phyloP scores from a whole-genome alignment of 1,140 invertebrate genomes.

The Dufourea novaeangliae region DNA sequence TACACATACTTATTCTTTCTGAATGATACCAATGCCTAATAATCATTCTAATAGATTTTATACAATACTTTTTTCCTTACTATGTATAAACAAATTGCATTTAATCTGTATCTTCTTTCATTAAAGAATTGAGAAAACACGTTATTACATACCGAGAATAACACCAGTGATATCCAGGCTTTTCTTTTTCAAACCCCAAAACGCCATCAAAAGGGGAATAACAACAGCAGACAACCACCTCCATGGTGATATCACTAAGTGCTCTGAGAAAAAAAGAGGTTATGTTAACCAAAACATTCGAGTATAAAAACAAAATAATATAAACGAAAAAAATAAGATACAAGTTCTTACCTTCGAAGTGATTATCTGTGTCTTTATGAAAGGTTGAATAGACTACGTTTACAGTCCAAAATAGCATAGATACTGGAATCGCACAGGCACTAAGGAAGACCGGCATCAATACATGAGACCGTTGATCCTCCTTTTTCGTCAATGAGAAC shows the following conservation, averaged over 20 bases:
- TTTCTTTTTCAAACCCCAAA: slow-evolving; percentile 86
- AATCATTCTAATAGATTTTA: neutral
- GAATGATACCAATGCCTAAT: neutral
- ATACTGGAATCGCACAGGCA: slow-evolving; percentile 86
- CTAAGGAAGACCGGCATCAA: slow-evolving; percentile 85
- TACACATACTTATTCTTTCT: neutral
- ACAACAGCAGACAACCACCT: slow-evolving; percentile 88
- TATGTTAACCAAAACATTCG: slow-evolving; percentile 9
- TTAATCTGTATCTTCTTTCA: neutral
- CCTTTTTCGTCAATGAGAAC: slow-evolving; percentile 16
- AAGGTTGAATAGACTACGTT: slow-evolving; percentile 86
- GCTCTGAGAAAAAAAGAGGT: slow-evolving; percentile 79
- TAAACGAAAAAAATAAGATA: neutral
- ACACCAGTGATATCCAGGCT: slow-evolving; percentile 88
- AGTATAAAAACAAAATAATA: neutral
- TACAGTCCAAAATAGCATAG: slow-evolving; percentile 87
- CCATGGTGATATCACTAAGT: slow-evolving; percentile 86
- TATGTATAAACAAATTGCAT: neutral
- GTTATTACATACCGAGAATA: slow-evolving; percentile 84
- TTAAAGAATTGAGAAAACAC: slow-evolving; percentile 18
- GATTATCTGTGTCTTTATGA: slow-evolving; percentile 76
- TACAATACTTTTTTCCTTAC: slow-evolving; percentile 20
- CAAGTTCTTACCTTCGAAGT: slow-evolving; percentile 82
- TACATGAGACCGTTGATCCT: slow-evolving; percentile 57
- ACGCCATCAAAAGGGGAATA: slow-evolving; percentile 85